Percentiles rank a stretch among this genome's conserved stretches.
These are phyloP conservation scores for Lycia hirtaria DNA, from an alignment of 2,888 invertebrate species.

Conservation along the genomic window DNA sequence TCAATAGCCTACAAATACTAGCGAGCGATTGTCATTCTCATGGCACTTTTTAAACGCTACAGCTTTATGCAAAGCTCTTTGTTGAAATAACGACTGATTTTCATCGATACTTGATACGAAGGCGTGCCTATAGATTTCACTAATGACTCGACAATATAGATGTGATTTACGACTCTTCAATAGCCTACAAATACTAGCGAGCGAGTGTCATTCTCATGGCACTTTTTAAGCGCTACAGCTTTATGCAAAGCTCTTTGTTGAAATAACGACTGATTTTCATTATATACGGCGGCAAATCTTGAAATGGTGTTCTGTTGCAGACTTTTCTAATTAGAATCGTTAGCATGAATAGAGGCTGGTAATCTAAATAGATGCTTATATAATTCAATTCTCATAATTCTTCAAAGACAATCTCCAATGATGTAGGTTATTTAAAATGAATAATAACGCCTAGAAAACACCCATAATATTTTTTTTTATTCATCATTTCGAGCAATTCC, in stretches of 20 bases:
- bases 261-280: neutral
- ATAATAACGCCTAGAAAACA: too few species aligned
- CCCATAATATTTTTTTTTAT: too few species aligned
- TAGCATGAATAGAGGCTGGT: too few species aligned
- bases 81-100: neutral
- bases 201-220: neutral
- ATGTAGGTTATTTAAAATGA: too few species aligned
- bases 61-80: neutral
- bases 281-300: too few species aligned
- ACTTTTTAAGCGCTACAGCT: neutral
- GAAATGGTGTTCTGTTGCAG: too few species aligned
- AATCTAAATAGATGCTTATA: too few species aligned
- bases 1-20: conserved; percentile 21
- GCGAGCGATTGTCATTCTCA: neutral
- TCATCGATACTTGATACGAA: conserved; percentile 17
- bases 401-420: too few species aligned
- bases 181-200: conserved; percentile 18
- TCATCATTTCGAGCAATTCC: too few species aligned
- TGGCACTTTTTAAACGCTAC: neutral
- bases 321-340: too few species aligned
- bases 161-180: conserved; percentile 26
- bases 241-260: neutral
- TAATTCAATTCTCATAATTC: too few species aligned
- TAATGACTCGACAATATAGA: conserved; percentile 37
- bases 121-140: conserved; percentile 36